A percentile compares a stretch with the other conserved stretches of the same genome.
Evolutionary conservation across 2,113 vertebrate species (phyloP).

Genomic region (Dipodomys stephensi): DNA sequence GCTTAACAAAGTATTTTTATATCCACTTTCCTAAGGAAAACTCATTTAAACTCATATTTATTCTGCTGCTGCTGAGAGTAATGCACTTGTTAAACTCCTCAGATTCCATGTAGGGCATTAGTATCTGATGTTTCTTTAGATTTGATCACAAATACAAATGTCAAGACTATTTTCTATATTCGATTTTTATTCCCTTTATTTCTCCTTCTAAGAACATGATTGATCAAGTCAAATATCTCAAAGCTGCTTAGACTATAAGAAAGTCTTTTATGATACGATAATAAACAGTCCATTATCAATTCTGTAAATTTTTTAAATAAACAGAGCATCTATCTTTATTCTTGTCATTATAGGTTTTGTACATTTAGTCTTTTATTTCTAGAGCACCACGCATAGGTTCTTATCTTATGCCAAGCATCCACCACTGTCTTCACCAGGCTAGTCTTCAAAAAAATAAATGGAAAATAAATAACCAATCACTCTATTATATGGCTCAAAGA

Average conservation of each 20-base stretch:
- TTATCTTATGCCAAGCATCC: neutral
- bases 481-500: neutral
- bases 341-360: neutral
- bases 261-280: neutral
- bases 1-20: neutral
- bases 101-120: conserved; percentile 3
- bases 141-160: neutral
- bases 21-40: conserved; percentile 28
- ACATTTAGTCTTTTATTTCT: neutral
- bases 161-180: neutral
- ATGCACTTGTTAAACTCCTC: neutral
- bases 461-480: neutral
- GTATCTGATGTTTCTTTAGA: neutral
- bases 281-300: neutral
- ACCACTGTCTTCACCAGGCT: neutral
- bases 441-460: neutral
- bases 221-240: neutral
- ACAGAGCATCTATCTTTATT: neutral
- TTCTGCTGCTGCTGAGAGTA: neutral
- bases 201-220: neutral
- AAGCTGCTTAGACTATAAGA: neutral
- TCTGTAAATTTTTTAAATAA: neutral
- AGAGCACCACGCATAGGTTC: neutral
- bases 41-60: conserved; percentile 1
- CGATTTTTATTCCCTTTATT: neutral